These are phyloP conservation scores for Thomomys bottae DNA, from an alignment of 2,113 vertebrate species.

Conservation along the genomic window DNA sequence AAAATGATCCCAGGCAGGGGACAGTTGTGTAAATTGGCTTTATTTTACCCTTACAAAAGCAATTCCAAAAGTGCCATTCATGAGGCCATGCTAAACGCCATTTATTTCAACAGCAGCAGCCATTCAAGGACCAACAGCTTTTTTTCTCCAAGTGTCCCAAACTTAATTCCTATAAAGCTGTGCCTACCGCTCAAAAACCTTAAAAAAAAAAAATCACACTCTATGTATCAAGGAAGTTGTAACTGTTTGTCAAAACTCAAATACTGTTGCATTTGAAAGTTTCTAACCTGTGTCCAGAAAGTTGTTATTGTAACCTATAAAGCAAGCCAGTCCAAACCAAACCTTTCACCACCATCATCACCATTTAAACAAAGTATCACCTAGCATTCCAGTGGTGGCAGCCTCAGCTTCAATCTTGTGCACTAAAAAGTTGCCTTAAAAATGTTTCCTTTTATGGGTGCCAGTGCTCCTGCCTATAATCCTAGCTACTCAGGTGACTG, in stretches of 20 bases:
- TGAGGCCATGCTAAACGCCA: slow-evolving; percentile 66
- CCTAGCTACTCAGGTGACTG: too few species aligned
- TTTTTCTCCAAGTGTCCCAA: slow-evolving; percentile 52
- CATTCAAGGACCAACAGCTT: slow-evolving; percentile 67
- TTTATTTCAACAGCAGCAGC: slow-evolving; percentile 82
- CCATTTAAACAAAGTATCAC: slow-evolving; percentile 52
- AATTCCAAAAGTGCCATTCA: slow-evolving; percentile 35
- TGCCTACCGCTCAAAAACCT: slow-evolving; percentile 30
- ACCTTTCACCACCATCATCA: not conserved
- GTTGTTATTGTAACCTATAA: slow-evolving; percentile 58
- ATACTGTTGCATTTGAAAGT: not conserved
- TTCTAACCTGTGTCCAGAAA: slow-evolving; percentile 50
- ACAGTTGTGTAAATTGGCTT: not conserved
- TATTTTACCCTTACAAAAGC: slow-evolving; percentile 23
- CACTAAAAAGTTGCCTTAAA: slow-evolving; percentile 29
- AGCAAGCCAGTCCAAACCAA: slow-evolving; percentile 61
- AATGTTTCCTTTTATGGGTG: not conserved
- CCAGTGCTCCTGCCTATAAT: too few species aligned
- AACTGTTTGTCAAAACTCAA: slow-evolving; percentile 34
- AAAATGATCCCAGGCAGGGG: not conserved
- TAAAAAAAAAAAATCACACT: slow-evolving; percentile 55
- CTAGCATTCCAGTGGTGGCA: slow-evolving; percentile 38
- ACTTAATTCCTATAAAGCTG: slow-evolving; percentile 45
- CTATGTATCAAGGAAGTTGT: slow-evolving; percentile 18
- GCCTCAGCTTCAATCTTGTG: slow-evolving; percentile 22